Percentiles rank a stretch among this genome's conserved stretches.
These are phyloP conservation scores for Pseudorhiza aurosa DNA, from an alignment of 30 jellyfish, hydroid and myxozoan genomes.

Conservation along the genomic window DNA sequence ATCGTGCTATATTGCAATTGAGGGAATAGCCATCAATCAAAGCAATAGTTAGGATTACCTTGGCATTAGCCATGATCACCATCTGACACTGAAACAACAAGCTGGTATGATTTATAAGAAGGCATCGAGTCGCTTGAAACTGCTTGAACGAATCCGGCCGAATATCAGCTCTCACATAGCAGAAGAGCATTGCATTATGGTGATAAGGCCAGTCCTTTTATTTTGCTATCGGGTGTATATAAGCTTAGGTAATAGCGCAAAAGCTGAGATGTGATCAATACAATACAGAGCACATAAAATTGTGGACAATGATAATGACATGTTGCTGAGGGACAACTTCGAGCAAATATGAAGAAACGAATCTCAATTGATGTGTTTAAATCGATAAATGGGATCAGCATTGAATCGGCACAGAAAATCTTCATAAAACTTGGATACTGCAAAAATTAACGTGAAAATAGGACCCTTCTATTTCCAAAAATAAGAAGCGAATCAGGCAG, in stretches of 20 bases:
- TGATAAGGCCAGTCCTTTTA: slow-evolving; percentile 55
- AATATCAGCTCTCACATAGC: slow-evolving; percentile 41
- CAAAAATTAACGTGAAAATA: too few relatives aligned
- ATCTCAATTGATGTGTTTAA: slow-evolving; percentile 39
- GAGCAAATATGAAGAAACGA: slow-evolving; percentile 38
- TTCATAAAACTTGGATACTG: too few relatives aligned
- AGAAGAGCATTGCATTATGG: slow-evolving; percentile 21
- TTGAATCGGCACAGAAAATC: too few relatives aligned
- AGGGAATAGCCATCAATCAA: slow-evolving; percentile 10
- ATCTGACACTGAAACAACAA: too few relatives aligned
- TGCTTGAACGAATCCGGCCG: not conserved
- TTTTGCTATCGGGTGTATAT: slow-evolving; percentile 27
- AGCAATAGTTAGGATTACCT: slow-evolving; percentile 12
- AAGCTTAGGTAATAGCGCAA: slow-evolving; percentile 45
- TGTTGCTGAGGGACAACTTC: slow-evolving; percentile 44
- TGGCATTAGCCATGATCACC: too few relatives aligned
- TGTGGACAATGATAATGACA: slow-evolving; percentile 32
- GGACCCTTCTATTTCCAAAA: too few relatives aligned
- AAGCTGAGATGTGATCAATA: slow-evolving; percentile 42
- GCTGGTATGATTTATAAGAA: too few relatives aligned
- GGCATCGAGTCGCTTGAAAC: slow-evolving; percentile 4
- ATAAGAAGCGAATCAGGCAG: too few relatives aligned
- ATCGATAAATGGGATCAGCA: slow-evolving; percentile 47
- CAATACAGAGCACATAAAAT: slow-evolving; percentile 52
- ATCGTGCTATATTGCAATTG: slow-evolving; percentile 19